Base-by-base conservation (phyloP, 2,113 vertebrate genomes). In the Lathamus discolor region DNA sequence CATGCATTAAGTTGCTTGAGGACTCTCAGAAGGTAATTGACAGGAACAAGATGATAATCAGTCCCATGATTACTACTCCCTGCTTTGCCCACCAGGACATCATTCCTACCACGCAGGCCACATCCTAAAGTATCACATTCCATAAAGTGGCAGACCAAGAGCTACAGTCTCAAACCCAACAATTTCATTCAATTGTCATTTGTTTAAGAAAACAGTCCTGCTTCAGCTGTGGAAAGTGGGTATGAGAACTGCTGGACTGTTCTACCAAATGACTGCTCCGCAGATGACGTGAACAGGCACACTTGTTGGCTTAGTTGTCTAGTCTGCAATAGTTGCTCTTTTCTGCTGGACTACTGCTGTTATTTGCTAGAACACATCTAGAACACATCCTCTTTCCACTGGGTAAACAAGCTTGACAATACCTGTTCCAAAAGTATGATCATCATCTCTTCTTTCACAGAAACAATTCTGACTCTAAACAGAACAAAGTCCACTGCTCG, bases 371-470 rank as follows among this genome's bases (percentile, higher is more conserved):
- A 86, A 62, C 17, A 57, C 57, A 41, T 76, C 95, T 49, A 94
- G 94, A 95, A 97, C 80, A 80, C 28, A 64, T 20, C 67, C 88
- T 44, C 25, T 70, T 89, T 93, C 59, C 72, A 90, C 59, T 13
- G 33, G 22, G 46, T 83, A 84, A 93, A 90, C 33, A 84, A 92
- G 83, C 88, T 27, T 17, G 48, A 97, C 83, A 96, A 96, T 82
- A 66, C 59, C 70, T 74, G 86, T 94, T 83, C 69, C 49, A 74
- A 90, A 93, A 78, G 49, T 16, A 4, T 2, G 10, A 73, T 17
- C n/a, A 4, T 23, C 73, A 90, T 3, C 75, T 46, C 62, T 76
- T 51, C 57, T 54, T 54, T 73, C 80, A 92, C 49, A 77, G 31
- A 72, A 76, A 59, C 66, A 64, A 61, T 22, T 27, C 62, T 27